Evolutionary conservation across 2,113 vertebrate genomes (phyloP).

Genomic region (Odobenus rosmarus): DNA sequence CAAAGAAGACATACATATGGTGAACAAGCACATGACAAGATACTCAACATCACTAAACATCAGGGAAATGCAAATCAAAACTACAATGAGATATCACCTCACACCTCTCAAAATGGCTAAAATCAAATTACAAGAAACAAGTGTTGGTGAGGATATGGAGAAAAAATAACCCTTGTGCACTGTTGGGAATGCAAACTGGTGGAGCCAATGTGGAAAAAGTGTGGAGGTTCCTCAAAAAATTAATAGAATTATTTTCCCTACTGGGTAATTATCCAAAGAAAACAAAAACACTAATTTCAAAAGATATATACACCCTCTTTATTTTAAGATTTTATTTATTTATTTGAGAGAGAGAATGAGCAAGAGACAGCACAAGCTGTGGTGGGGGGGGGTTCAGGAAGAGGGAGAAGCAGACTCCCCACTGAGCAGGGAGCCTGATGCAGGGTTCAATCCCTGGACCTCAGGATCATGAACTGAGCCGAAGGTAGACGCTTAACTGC

Average conservation of each 20-base stretch:
- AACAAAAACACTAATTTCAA: neutral
- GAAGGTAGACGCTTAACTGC: too few species aligned
- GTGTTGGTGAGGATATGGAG: neutral
- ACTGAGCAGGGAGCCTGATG: too few species aligned
- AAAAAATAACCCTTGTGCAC: neutral
- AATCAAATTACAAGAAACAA: neutral
- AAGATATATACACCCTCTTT: neutral
- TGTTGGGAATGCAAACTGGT: neutral
- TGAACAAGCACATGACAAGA: neutral
- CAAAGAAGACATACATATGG: neutral
- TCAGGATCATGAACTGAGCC: too few species aligned
- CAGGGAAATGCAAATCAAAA: neutral
- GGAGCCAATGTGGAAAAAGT: neutral
- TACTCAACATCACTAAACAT: neutral
- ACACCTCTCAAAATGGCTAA: neutral
- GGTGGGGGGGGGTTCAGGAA: too few species aligned
- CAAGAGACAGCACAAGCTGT: too few species aligned
- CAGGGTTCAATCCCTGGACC: too few species aligned
- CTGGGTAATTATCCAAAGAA: neutral
- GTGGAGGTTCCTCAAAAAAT: neutral
- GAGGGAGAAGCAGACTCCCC: too few species aligned
- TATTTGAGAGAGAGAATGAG: too few species aligned
- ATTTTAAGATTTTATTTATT: too few species aligned
- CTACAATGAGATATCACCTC: neutral
- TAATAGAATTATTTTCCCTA: neutral